A percentile compares a stretch with the other conserved stretches of the same genome.
phyloP scores from a whole-genome alignment of 2,888 invertebrate species.

The Calameuta filiformis region DNA sequence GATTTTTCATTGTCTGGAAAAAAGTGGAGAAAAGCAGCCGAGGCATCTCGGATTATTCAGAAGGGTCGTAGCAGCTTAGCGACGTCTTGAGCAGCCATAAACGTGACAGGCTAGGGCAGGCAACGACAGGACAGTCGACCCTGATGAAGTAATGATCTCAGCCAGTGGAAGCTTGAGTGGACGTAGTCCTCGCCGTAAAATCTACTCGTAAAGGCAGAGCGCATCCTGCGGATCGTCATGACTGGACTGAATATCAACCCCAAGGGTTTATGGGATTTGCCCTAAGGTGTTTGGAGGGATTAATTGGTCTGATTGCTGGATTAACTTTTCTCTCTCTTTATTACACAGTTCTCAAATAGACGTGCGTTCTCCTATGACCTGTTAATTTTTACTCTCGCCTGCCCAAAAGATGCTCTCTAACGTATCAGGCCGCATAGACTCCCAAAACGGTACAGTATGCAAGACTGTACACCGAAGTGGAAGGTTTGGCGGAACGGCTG shows the following conservation, averaged over 20 bases:
- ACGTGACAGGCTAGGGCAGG: background rate
- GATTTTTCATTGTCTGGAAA: background rate
- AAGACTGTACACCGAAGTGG: background rate
- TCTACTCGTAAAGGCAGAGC: background rate
- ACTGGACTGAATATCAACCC: background rate
- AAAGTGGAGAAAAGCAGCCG: background rate
- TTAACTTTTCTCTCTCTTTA: background rate
- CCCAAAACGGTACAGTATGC: background rate
- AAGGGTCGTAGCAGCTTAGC: background rate
- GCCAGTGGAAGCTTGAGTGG: background rate
- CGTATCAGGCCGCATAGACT: background rate
- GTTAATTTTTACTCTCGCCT: background rate
- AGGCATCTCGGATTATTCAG: background rate
- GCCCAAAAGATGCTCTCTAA: background rate
- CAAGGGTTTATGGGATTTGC: background rate
- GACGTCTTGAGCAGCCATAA: background rate
- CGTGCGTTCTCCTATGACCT: background rate
- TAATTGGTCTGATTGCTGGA: constrained; percentile 1
- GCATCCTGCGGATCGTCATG: background rate
- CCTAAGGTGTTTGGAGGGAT: background rate
- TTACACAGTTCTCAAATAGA: background rate
- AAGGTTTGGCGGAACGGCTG: background rate
- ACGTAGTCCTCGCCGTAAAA: background rate
- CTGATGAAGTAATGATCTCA: background rate
- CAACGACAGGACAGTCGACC: background rate